These are phyloP conservation scores for Cossypha heuglini DNA, from an alignment of 2,797 vertebrate genomes.

Conservation along the genomic window DNA sequence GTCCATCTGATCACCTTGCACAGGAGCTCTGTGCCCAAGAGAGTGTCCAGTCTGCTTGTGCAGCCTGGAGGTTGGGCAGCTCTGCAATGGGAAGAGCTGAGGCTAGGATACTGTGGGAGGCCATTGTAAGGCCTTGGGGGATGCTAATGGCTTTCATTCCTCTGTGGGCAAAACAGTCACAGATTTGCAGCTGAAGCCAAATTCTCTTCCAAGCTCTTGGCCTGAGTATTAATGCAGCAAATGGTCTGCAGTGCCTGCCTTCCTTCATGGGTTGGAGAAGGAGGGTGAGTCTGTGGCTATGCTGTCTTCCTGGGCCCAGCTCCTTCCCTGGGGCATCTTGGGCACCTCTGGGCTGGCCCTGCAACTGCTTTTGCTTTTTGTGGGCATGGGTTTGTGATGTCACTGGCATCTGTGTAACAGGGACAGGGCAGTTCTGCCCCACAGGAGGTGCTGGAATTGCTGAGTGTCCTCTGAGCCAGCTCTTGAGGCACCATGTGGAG, in stretches of 20 bases:
- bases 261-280: not conserved
- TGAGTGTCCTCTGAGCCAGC: not conserved
- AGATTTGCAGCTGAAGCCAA: not conserved
- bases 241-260: not conserved
- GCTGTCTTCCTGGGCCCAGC: not conserved
- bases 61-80: not conserved
- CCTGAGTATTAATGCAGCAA: not conserved
- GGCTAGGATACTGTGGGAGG: not conserved
- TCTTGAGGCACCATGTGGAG: not conserved
- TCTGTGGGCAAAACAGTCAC: not conserved
- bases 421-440: not conserved
- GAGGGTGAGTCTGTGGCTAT: not conserved
- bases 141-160: not conserved
- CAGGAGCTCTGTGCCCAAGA: not conserved
- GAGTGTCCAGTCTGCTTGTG: not conserved
- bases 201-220: not conserved
- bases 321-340: not conserved
- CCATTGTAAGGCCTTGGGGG: accelerated
- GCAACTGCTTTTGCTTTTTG: not conserved
- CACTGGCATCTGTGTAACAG: not conserved
- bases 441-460: not conserved
- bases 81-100: not conserved
- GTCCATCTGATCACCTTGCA: not conserved
- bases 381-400: not conserved
- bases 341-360: not conserved